Conservation (phyloP, 2,113 vertebrate genomes). For the Lepus americanus region DNA sequence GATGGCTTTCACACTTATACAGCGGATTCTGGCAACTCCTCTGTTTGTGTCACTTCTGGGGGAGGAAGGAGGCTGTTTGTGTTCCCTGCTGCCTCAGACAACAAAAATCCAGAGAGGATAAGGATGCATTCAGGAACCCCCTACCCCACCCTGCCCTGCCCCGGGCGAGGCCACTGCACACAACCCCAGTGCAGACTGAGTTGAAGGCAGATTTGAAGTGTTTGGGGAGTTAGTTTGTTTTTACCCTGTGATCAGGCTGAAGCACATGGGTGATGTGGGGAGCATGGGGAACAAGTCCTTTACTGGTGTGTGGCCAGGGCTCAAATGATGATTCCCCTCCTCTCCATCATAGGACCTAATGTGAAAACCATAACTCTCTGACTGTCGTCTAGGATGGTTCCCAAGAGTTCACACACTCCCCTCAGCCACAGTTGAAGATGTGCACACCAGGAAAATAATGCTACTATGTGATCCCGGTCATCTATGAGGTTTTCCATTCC, state of each 20-base stretch:
- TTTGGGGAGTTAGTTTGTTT: background rate
- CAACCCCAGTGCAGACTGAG: rapidly evolving
- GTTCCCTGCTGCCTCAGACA: background rate
- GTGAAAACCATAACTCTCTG: background rate
- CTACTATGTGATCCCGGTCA: background rate
- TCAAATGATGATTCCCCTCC: background rate
- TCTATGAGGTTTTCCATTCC: background rate
- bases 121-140: background rate
- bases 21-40: background rate
- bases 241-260: background rate
- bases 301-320: background rate
- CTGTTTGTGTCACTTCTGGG: background rate
- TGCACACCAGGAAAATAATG: background rate
- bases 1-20: background rate
- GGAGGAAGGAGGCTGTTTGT: background rate
- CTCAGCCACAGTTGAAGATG: background rate
- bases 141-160: too few relatives aligned
- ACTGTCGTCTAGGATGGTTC: conserved; percentile 1
- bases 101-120: rapidly evolving
- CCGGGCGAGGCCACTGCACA: background rate
- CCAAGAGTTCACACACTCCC: background rate
- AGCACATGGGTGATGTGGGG: background rate
- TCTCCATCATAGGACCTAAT: background rate
- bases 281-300: rapidly evolving
- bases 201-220: background rate